Evolutionary conservation across 2,888 invertebrate species (phyloP).

Genomic region (Oligia latruncula): DNA sequence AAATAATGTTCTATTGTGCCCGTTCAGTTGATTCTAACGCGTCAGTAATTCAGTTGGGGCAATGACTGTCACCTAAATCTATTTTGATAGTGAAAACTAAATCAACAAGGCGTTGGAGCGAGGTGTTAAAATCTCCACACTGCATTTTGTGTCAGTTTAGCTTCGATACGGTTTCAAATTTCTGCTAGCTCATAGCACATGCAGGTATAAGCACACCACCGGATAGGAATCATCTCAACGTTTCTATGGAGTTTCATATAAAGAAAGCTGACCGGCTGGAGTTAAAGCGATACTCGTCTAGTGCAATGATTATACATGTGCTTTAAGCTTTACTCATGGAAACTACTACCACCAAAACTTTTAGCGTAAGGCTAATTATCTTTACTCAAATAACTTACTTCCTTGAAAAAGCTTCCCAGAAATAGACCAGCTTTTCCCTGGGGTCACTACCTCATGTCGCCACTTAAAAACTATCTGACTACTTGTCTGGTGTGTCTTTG

Average conservation of each 20-base stretch:
- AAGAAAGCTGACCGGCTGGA: not conserved
- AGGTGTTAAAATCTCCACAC: conserved; percentile 9
- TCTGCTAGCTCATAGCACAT: not conserved
- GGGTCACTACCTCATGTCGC: too few species aligned
- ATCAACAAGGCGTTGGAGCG: conserved; percentile 17
- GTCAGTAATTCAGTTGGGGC: conserved; percentile 31
- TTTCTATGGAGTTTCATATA: too few species aligned
- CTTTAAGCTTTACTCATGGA: not conserved
- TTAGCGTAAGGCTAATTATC: too few species aligned
- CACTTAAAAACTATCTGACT: not conserved
- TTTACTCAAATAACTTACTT: not conserved
- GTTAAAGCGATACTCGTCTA: not conserved
- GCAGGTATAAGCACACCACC: too few species aligned
- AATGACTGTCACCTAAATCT: conserved; percentile 42
- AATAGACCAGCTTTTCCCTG: not conserved
- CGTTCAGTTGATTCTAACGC: conserved; percentile 19
- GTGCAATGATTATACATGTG: not conserved
- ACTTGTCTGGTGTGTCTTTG: too few species aligned
- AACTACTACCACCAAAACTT: not conserved
- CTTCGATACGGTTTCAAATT: not conserved
- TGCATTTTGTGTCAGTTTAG: conserved; percentile 6
- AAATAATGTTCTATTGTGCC: conserved; percentile 42
- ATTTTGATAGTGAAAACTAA: conserved; percentile 38
- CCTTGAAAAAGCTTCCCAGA: not conserved
- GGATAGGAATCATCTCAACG: not conserved